phyloP scores from a whole-genome alignment of 2,888 invertebrate genomes.

The Anthrax anthrax region DNA sequence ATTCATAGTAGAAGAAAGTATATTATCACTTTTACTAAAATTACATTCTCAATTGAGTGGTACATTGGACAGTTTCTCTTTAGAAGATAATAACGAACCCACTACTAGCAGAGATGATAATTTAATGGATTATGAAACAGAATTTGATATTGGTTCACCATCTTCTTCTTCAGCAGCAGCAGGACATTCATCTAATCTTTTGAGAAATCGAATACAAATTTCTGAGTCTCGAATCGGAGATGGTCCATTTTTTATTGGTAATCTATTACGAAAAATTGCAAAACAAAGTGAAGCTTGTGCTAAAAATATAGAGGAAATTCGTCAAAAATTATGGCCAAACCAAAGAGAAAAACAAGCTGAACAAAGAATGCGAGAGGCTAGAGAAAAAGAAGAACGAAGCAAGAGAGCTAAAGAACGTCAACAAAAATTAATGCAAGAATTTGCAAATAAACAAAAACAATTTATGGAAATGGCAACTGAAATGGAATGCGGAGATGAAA shows the following conservation, averaged over 20 bases:
- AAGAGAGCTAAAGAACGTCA: conserved; percentile 78
- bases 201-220: conserved; percentile 13
- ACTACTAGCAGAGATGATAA: conserved; percentile 16
- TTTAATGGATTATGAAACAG: conserved; percentile 27
- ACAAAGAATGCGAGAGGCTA: conserved; percentile 43
- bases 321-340: conserved; percentile 64
- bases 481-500: conserved; percentile 42
- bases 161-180: conserved; percentile 13
- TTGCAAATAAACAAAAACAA: conserved; percentile 78
- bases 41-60: conserved; percentile 82
- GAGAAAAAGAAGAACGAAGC: conserved; percentile 71
- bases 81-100: too few species aligned
- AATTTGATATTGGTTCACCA: conserved; percentile 25
- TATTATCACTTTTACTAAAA: conserved; percentile 76
- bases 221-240: conserved; percentile 50
- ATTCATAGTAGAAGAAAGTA: conserved; percentile 66
- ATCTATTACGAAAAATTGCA: conserved; percentile 61
- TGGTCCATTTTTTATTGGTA: conserved; percentile 75
- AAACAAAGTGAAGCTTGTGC: conserved; percentile 55
- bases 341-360: conserved; percentile 67
- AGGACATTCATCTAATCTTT: conserved; percentile 4
- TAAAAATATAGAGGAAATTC: conserved; percentile 52
- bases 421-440: conserved; percentile 83
- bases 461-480: conserved; percentile 71
- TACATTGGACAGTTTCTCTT: conserved; percentile 62